Evolutionary conservation across 64 coral and sea anemone species (phyloP).

Genomic region (Trachythela sp.): DNA sequence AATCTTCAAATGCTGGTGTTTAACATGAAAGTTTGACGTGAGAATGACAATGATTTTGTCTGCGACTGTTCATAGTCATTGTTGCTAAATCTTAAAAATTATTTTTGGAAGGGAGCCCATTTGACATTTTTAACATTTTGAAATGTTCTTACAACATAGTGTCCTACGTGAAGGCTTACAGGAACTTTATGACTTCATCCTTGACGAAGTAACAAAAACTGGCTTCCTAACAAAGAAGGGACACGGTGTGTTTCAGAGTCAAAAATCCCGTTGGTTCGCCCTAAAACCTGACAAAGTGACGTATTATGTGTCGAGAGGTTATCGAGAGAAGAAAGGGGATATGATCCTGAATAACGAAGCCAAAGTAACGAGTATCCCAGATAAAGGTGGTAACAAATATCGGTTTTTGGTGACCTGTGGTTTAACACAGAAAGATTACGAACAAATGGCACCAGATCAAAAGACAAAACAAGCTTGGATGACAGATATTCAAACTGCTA

Average conservation of each 20-base stretch:
- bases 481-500: slow-evolving; percentile 70
- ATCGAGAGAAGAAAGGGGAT: slow-evolving; percentile 69
- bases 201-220: slow-evolving; percentile 65
- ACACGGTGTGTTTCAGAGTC: slow-evolving; percentile 61
- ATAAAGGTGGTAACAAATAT: slow-evolving; percentile 44
- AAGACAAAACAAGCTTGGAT: slow-evolving; percentile 85
- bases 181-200: slow-evolving; percentile 68
- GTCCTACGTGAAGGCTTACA: slow-evolving; percentile 78
- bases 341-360: slow-evolving; percentile 52
- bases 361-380: slow-evolving; percentile 52
- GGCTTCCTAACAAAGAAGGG: slow-evolving; percentile 84
- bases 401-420: slow-evolving; percentile 70
- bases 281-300: slow-evolving; percentile 63
- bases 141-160: slow-evolving; percentile 25
- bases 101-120: not conserved
- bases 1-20: no score
- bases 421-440: slow-evolving; percentile 53
- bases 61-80: no score
- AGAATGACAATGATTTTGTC: no score
- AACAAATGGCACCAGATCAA: slow-evolving; percentile 71
- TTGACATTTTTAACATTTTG: not conserved
- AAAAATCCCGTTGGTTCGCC: slow-evolving; percentile 83
- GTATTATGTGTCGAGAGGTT: slow-evolving; percentile 52
- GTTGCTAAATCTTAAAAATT: no score
- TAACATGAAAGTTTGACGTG: no score